Evolutionary conservation across 2,888 invertebrate species (phyloP).

Genomic region (Drosophila macrospina): DNA sequence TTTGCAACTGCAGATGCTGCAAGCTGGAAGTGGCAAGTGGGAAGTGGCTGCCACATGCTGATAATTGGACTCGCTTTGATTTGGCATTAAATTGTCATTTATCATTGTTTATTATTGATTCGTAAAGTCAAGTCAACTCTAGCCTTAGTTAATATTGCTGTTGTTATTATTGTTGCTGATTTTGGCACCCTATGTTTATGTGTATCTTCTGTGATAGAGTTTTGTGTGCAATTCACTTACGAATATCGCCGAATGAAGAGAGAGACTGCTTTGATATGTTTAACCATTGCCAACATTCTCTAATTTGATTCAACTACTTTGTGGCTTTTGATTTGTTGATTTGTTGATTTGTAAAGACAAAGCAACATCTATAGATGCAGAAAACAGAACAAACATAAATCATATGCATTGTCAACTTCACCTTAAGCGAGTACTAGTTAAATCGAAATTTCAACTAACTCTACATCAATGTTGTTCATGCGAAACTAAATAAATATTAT

Average conservation of each 20-base stretch:
- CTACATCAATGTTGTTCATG: conserved; percentile 79
- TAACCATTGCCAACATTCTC: conserved; percentile 14
- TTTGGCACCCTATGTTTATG: conserved; percentile 42
- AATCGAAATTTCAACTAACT: conserved; percentile 61
- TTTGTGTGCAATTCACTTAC: conserved; percentile 67
- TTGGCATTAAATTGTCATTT: conserved; percentile 47
- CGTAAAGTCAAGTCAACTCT: conserved; percentile 22
- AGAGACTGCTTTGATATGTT: conserved; percentile 24
- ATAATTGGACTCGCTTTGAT: conserved; percentile 37
- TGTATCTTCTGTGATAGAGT: conserved; percentile 75
- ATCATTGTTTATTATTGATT: not conserved
- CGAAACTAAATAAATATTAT: conserved; percentile 47
- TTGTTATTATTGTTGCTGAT: conserved; percentile 52
- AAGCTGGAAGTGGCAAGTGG: conserved; percentile 38
- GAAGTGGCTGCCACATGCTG: conserved; percentile 13
- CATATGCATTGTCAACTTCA: conserved; percentile 69
- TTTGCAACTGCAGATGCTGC: conserved; percentile 81
- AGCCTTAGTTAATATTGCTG: conserved; percentile 50
- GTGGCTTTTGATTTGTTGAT: conserved; percentile 3
- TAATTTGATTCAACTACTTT: conserved; percentile 25
- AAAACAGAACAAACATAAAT: conserved; percentile 17
- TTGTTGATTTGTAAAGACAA: conserved; percentile 6
- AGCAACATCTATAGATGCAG: conserved; percentile 2
- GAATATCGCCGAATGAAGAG: conserved; percentile 11
- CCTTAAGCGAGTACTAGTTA: conserved; percentile 52